Evolutionary conservation across 2,113 vertebrate species (phyloP).

Genomic region (Pelecanus crispus): DNA sequence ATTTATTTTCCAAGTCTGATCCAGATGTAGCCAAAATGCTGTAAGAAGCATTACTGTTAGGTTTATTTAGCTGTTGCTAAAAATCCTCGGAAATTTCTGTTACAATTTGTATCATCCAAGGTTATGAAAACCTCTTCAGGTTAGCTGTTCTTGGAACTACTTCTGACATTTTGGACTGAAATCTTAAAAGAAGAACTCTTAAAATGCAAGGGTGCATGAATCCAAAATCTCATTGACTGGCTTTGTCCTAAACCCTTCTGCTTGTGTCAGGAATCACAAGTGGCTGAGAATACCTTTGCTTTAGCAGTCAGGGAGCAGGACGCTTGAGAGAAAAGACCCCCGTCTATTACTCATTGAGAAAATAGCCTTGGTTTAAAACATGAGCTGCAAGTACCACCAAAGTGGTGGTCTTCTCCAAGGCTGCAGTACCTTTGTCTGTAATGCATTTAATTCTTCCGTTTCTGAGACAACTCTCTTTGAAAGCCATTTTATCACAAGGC

Average conservation of each 20-base stretch:
- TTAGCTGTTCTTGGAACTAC: neutral
- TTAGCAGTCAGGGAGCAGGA: neutral
- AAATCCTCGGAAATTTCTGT: neutral
- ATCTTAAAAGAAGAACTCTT: neutral
- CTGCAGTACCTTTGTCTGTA: neutral
- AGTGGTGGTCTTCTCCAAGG: rapidly evolving
- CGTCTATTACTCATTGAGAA: neutral
- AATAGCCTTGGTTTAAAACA: rapidly evolving
- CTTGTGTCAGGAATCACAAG: neutral
- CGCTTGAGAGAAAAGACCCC: rapidly evolving
- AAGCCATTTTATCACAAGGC: rapidly evolving
- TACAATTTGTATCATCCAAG: neutral
- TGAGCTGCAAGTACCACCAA: rapidly evolving
- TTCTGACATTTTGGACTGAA: neutral
- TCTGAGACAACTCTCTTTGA: neutral
- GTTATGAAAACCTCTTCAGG: neutral
- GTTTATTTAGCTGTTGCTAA: neutral
- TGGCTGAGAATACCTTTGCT: neutral
- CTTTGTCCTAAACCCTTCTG: neutral
- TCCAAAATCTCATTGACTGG: neutral
- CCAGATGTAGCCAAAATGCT: neutral
- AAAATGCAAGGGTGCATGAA: neutral
- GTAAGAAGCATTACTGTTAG: neutral
- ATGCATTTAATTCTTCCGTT: rapidly evolving
- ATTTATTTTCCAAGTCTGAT: neutral